Evolutionary conservation across 2,797 vertebrate genomes (phyloP).

Genomic region (Triplophysa yarkandensis): DNA sequence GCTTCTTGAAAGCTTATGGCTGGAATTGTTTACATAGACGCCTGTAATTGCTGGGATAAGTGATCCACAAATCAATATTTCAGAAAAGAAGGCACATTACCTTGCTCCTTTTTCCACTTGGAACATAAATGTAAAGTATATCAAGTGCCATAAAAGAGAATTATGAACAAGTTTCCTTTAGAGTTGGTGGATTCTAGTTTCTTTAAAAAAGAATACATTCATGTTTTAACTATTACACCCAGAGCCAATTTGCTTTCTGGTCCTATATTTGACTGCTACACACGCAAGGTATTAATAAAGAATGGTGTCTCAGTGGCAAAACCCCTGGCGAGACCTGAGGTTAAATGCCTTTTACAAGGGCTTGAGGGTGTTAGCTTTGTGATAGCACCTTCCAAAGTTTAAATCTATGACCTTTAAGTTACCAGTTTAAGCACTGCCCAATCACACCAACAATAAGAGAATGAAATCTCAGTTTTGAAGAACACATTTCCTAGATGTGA

Average conservation of each 20-base stretch:
- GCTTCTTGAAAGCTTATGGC: background rate
- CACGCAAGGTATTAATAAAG: background rate
- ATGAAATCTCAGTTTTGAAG: background rate
- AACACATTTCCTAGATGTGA: background rate
- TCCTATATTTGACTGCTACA: background rate
- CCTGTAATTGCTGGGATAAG: background rate
- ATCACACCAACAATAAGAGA: background rate
- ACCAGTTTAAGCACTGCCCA: background rate
- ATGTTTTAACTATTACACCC: background rate
- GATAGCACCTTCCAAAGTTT: background rate
- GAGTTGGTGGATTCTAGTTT: too few species aligned
- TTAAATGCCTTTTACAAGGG: background rate
- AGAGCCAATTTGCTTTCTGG: background rate
- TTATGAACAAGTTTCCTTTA: too few species aligned
- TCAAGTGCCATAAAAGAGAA: background rate
- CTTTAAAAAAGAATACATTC: background rate
- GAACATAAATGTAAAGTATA: background rate
- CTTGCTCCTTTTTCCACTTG: background rate
- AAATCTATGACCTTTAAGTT: background rate
- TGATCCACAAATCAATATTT: background rate
- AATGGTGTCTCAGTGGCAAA: background rate
- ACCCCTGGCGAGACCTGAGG: background rate
- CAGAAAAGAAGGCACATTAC: background rate
- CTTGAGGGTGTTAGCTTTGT: background rate
- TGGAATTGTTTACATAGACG: conserved; percentile 7